Percentiles rank a stretch among this genome's conserved stretches.
These are phyloP conservation scores for Misgurnus mizolepis DNA, from an alignment of 2,113 vertebrate genomes.

Conservation along the genomic window DNA sequence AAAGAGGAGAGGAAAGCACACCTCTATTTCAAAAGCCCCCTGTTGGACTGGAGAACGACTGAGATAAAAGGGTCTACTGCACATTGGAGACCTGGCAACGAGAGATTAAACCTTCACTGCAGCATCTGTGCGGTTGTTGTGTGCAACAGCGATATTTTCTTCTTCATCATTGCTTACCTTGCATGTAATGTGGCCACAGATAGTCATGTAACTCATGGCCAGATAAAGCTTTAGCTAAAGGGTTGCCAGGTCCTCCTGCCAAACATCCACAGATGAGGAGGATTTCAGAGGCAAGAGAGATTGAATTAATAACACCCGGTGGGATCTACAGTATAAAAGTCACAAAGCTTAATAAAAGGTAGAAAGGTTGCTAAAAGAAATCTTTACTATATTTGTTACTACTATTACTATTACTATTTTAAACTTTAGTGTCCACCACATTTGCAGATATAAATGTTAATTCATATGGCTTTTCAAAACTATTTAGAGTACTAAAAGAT, in stretches of 20 bases:
- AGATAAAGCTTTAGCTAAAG: neutral
- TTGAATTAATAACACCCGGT: constrained; percentile 9
- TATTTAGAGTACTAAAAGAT: too few species aligned
- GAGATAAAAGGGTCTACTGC: constrained; percentile 38
- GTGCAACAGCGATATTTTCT: neutral
- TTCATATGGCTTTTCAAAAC: too few species aligned
- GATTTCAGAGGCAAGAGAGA: neutral
- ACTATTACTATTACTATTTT: too few species aligned
- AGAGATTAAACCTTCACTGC: constrained; percentile 1
- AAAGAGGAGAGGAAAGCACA: constrained; percentile 21
- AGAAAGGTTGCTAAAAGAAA: neutral
- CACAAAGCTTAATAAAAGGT: neutral
- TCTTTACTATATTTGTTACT: too few species aligned
- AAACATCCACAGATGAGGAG: neutral
- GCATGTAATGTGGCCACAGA: neutral
- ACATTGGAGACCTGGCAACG: constrained; percentile 3
- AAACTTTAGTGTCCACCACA: neutral
- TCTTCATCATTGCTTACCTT: neutral
- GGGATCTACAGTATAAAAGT: constrained; percentile 2
- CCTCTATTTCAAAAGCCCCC: constrained; percentile 39
- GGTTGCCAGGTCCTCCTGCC: neutral
- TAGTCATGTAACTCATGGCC: neutral
- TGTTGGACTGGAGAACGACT: constrained; percentile 19
- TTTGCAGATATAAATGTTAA: neutral
- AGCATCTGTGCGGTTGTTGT: neutral